phyloP scores from a whole-genome alignment of 64 coral and sea anemone genomes.

The Montipora foliosa region DNA sequence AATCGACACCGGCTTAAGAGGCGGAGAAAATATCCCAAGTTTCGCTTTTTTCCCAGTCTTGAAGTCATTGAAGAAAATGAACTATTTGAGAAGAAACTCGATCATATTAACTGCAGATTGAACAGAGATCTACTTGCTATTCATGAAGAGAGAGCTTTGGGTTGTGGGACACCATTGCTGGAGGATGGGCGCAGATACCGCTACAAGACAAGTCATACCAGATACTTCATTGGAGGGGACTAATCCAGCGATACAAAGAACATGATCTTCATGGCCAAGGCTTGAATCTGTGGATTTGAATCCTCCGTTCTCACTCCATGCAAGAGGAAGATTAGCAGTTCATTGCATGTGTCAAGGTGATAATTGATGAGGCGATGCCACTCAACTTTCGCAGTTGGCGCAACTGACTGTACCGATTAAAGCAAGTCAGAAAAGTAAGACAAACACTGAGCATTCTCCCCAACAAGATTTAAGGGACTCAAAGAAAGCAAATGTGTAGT shows the following conservation, averaged over 20 bases:
- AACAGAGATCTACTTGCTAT: neutral
- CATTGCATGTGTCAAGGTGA: neutral
- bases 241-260: neutral
- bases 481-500: too few relatives aligned
- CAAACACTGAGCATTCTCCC: too few relatives aligned
- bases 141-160: conserved; percentile 30
- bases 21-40: conserved; percentile 44
- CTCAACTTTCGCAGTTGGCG: neutral
- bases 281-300: neutral
- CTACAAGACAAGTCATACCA: neutral
- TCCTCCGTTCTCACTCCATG: neutral
- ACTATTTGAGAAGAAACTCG: conserved; percentile 17
- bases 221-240: neutral
- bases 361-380: neutral
- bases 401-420: neutral
- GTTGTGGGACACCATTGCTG: neutral
- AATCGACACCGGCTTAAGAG: conserved; percentile 61
- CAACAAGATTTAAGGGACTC: too few relatives aligned
- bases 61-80: conserved; percentile 66
- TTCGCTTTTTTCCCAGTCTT: conserved; percentile 64
- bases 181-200: conserved; percentile 1
- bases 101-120: neutral
- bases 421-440: too few relatives aligned
- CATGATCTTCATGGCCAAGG: neutral
- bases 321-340: neutral